Evolutionary conservation across 2,888 invertebrate genomes (phyloP).

Genomic region (Ceraclea dissimilis): DNA sequence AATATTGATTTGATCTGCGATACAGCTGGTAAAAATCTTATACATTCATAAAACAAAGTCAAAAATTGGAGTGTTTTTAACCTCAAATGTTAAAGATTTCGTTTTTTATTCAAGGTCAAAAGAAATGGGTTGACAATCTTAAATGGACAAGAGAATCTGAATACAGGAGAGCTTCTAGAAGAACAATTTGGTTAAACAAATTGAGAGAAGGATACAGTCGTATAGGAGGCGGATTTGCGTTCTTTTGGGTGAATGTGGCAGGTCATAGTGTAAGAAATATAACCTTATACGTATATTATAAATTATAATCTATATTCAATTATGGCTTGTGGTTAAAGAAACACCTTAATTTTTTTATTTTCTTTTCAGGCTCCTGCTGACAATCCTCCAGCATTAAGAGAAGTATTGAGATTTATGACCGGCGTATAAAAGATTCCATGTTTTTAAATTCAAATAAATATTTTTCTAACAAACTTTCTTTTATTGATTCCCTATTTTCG

Average conservation of each 20-base stretch:
- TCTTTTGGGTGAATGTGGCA: conserved; percentile 72
- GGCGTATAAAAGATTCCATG: conserved; percentile 6
- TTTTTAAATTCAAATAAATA: too few species aligned
- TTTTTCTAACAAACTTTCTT: too few species aligned
- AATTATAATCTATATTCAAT: too few species aligned
- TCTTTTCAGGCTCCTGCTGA: conserved; percentile 58
- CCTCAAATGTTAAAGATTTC: too few species aligned
- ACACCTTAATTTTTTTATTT: background rate
- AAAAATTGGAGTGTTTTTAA: too few species aligned
- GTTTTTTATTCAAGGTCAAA: conserved; percentile 47
- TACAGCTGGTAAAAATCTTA: conserved; percentile 55
- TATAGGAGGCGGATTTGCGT: conserved; percentile 56
- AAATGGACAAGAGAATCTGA: conserved; percentile 53
- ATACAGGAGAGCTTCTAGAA: conserved; percentile 51
- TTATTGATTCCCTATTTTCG: too few species aligned
- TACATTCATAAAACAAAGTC: too few species aligned
- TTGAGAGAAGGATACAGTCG: conserved; percentile 68
- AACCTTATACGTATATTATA: too few species aligned
- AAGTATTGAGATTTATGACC: conserved; percentile 54
- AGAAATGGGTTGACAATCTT: conserved; percentile 67
- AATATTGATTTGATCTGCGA: conserved; percentile 80
- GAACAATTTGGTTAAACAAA: conserved; percentile 52
- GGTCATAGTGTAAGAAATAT: conserved; percentile 68
- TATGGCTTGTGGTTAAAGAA: too few species aligned
- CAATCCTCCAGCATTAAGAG: conserved; percentile 61